phyloP scores from a whole-genome alignment of 2,888 invertebrate species.

The Villa cingulata region DNA sequence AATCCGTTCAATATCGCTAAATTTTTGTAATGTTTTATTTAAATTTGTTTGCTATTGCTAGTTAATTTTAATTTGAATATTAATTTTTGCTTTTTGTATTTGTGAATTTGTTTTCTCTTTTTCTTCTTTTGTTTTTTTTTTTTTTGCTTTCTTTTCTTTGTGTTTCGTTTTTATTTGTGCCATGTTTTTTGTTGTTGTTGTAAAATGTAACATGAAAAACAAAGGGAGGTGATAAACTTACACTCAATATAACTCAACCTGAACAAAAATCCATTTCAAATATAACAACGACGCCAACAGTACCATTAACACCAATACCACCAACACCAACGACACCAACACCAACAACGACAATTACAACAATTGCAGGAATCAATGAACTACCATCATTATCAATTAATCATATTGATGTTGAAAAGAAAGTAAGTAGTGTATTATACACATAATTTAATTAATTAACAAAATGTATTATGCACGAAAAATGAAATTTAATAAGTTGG shows the following conservation, averaged over 20 bases:
- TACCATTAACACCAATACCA: slow-evolving; percentile 18
- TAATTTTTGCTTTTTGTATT: neutral
- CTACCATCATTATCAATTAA: neutral
- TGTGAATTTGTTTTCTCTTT: neutral
- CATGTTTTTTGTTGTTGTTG: slow-evolving; percentile 7
- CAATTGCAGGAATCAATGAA: neutral
- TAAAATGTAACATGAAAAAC: slow-evolving; percentile 10
- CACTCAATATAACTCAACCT: slow-evolving; percentile 48
- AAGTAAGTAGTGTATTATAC: neutral
- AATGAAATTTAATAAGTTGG: too few relatives aligned
- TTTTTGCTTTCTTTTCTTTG: neutral
- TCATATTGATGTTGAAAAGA: neutral
- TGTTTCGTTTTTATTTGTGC: neutral
- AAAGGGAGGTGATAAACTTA: slow-evolving; percentile 57
- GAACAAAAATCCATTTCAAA: slow-evolving; percentile 29
- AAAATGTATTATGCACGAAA: too few relatives aligned
- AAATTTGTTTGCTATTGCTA: too few relatives aligned
- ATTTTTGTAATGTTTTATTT: too few relatives aligned
- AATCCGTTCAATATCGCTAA: too few relatives aligned
- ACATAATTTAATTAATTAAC: too few relatives aligned
- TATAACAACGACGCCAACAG: slow-evolving; percentile 15
- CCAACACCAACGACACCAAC: slow-evolving; percentile 11
- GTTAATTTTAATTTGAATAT: neutral
- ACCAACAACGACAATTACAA: slow-evolving; percentile 7
- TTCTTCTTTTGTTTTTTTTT: neutral